Conservation (phyloP, 2,797 vertebrate genomes). For the Geotrypetes seraphini region DNA sequence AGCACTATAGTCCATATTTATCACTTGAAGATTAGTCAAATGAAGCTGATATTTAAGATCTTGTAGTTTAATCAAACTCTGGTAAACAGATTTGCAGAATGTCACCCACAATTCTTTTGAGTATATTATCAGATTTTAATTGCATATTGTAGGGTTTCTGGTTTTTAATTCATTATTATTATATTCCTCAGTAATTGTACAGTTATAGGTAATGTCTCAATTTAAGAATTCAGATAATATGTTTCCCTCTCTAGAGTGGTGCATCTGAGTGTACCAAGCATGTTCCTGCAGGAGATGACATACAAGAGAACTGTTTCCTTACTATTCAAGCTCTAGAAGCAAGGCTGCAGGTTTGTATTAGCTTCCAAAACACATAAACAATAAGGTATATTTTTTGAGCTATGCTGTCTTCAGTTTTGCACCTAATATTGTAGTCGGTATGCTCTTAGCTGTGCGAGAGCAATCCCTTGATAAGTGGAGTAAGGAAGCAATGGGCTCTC, state of each 20-base stretch:
- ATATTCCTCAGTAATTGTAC: neutral
- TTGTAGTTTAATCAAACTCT: conserved; percentile 10
- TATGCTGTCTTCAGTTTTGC: too few species aligned
- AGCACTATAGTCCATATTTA: too few species aligned
- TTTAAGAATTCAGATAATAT: conserved; percentile 5
- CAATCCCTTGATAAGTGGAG: too few species aligned
- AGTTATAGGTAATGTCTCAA: conserved; percentile 2
- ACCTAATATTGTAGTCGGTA: too few species aligned
- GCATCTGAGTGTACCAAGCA: conserved; percentile 15
- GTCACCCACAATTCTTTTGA: neutral
- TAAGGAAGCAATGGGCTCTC: too few species aligned
- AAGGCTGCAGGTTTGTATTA: conserved; percentile 72
- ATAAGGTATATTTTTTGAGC: too few species aligned
- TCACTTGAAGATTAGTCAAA: neutral
- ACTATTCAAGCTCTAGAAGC: conserved; percentile 71
- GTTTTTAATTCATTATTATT: neutral
- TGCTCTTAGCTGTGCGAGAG: too few species aligned
- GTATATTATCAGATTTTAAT: conserved; percentile 3
- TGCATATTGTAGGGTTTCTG: neutral
- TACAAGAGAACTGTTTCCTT: conserved; percentile 55
- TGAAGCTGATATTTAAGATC: neutral
- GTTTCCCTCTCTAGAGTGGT: conserved; percentile 39
- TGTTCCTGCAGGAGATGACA: conserved; percentile 20
- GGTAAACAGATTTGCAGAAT: neutral
- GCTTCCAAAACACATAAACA: too few species aligned